Base-by-base conservation (phyloP, 2,797 vertebrate species). In the Hylomyscus alleni region DNA sequence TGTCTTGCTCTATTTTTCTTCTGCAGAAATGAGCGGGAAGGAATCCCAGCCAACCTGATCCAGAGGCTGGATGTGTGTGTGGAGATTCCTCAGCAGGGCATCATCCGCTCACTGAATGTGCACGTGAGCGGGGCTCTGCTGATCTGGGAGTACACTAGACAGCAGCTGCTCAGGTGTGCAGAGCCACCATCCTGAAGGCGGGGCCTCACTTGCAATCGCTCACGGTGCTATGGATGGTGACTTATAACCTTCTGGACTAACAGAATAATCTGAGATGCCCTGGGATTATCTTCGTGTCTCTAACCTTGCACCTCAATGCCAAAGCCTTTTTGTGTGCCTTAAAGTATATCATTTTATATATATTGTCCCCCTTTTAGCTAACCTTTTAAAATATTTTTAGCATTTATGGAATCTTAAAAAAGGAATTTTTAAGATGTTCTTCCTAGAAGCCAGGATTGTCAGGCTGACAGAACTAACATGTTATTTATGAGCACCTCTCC, bases 81-180 rank as follows among this genome's bases (percentile, higher is more conserved):
- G 98, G 99, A 99, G 98, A 99, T 99, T 91, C 99, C 99, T 54
- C 99, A 99, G 90, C 99, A 99, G 95, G 99, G 99, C 2, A 98
- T 99, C 96, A 99, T 99, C 75, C 99, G 99, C 31, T 99, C 99
- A 0, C 99, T 99, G 86, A 99, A 99, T 0, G 99, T 99, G 54
- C 99, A 99, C 0, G 99, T 99, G 92, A 99, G 99, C 0, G 99
- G 99, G 4, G 99, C 99, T n/a, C 98, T 99, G 96, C 99, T 99
- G 93, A 99, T 99, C 67, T 99, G 99, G 99, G 99, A 99, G 78
- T 99, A 99, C 73, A 99, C 99, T 0, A 98, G 99, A 34, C 99
- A 99, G 88, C 99, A 99, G 97, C 98, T 99, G 40, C 95, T 98
- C 12, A 87, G 95, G 69, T 96, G 92, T 6, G 95, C 95, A 9